Percentiles rank a stretch among this genome's conserved stretches.
phyloP scores from a whole-genome alignment of 2,113 vertebrate genomes.

The Oplegnathus fasciatus region DNA sequence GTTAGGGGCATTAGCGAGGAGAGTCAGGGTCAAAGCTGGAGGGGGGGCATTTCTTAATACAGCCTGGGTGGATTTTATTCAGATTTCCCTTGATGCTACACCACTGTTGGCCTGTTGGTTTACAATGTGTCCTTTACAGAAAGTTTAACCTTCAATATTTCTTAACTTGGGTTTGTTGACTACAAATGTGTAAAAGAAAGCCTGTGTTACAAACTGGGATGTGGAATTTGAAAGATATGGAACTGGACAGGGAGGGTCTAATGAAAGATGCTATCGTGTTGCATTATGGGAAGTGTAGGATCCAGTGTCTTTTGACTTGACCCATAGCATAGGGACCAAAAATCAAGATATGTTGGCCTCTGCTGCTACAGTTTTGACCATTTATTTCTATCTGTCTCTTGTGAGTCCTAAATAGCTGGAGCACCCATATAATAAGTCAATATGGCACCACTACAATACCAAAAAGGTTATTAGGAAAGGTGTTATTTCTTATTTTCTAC shows the following conservation, averaged over 20 bases:
- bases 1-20: constrained; percentile 44
- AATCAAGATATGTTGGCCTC: neutral
- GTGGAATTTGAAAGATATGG: too few relatives aligned
- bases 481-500: too few relatives aligned
- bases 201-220: too few relatives aligned
- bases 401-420: neutral
- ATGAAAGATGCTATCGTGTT: neutral
- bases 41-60: neutral
- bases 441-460: too few relatives aligned
- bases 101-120: constrained; percentile 1
- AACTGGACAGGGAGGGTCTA: neutral
- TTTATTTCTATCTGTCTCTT: neutral
- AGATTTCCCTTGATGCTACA: constrained; percentile 3
- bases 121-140: neutral
- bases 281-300: neutral
- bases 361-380: neutral
- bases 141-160: constrained; percentile 8
- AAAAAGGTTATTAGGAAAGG: too few relatives aligned
- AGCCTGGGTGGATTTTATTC: constrained; percentile 18
- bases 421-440: neutral
- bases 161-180: too few relatives aligned
- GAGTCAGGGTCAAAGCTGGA: constrained; percentile 32
- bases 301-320: too few relatives aligned
- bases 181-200: too few relatives aligned
- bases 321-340: neutral